Evolutionary conservation across 2,888 invertebrate genomes (phyloP), one percentile per base, ranked within the genome.

Genomic region (Amblyjoppa fuscipennis): DNA sequence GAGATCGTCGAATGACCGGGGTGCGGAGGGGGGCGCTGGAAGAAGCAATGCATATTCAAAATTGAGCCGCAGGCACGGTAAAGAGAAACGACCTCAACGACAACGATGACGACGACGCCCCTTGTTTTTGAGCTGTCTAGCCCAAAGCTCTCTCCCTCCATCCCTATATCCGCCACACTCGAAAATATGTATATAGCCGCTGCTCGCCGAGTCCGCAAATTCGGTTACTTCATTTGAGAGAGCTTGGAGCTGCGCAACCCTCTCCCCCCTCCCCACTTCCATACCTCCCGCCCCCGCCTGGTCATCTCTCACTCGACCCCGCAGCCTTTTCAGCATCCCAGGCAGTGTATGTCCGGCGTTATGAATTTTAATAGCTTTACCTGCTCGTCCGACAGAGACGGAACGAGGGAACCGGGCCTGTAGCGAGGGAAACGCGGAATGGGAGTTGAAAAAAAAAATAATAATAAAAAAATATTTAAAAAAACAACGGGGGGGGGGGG

Each of bases 301-400:
- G 82, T 88, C 71, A 78, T 81, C 76, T 64, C 61, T 31, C 70
- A 84, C 61, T 28, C 53, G 89, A 89, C 89, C 90, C 90, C 89
- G 89, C 91, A 89, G 91, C 92, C 92, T 91, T 28, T 71, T 13
- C 61, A 74, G 53, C 81, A 70, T 66, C 93, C 93, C 92, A 91
- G 92, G 61, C 61, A 90, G 92, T 93, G 91, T 93, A 92, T 92
- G 94, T 94, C 94, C 93, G 93, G 93, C 92, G 93, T 94, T 94
- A 94, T 94, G 94, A 94, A 94, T 94, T 94, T 94, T 93, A 93
- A 94, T 93, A 93, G 93, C 93, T 93, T 93, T 94, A 93, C 91
- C 91, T 90, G 90, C 90, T 82, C 85, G 85, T 82, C 64, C 82
- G 79, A 34, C 69, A 78, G 85, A 85, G 87, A 89, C 87, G 82